Percentiles rank a stretch among this genome's conserved stretches.
Evolutionary conservation across 2,797 vertebrate genomes (phyloP).

Genomic region (Gymnoscopelus braueri): DNA sequence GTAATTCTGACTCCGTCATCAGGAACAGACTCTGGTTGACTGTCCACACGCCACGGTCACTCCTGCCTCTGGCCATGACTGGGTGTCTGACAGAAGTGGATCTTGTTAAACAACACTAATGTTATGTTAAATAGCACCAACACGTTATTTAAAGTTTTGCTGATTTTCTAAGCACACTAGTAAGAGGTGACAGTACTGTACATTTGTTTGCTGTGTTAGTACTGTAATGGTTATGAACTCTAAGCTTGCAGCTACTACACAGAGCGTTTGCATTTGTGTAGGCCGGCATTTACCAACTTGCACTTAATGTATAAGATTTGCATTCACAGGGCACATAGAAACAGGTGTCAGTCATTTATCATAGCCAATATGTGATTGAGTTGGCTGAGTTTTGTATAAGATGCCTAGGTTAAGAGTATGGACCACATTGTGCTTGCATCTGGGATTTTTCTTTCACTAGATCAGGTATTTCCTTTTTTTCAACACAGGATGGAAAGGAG

Average conservation of each 20-base stretch:
- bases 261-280: constrained; percentile 27
- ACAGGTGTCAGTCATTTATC: constrained; percentile 9
- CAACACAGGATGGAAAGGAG: background rate
- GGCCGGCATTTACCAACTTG: constrained; percentile 23
- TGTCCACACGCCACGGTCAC: background rate
- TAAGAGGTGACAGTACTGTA: background rate
- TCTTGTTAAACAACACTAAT: constrained; percentile 24
- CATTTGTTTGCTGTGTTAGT: background rate
- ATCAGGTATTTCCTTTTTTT: background rate
- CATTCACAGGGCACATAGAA: constrained; percentile 41
- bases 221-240: constrained; percentile 3
- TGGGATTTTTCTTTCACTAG: background rate
- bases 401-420: background rate
- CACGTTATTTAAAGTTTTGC: background rate
- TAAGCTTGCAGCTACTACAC: constrained; percentile 14
- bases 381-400: constrained; percentile 14
- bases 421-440: background rate
- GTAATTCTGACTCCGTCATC: background rate
- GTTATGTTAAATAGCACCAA: constrained; percentile 29
- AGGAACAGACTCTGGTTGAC: constrained; percentile 4
- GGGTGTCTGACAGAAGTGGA: constrained; percentile 14
- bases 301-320: constrained; percentile 17
- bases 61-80: background rate
- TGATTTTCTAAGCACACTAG: constrained; percentile 16
- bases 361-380: constrained; percentile 27